Evolutionary conservation across 2,113 vertebrate species (phyloP).

Genomic region (Benitochromis conjunctus): DNA sequence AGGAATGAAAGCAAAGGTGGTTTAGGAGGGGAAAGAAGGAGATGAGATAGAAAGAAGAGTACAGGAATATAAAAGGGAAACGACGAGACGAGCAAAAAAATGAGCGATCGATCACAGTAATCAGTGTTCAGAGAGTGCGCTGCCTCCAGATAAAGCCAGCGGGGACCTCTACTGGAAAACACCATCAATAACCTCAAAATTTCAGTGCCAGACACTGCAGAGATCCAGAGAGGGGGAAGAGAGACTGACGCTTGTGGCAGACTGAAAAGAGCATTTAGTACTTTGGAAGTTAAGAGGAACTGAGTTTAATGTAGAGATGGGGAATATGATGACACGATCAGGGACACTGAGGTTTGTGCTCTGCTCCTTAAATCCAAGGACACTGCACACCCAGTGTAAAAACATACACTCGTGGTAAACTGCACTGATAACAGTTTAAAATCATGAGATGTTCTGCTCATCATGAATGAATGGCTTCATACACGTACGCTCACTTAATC

Average conservation of each 20-base stretch:
- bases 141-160: neutral
- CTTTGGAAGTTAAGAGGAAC: neutral
- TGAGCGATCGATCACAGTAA: neutral
- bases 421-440: neutral
- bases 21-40: too few relatives aligned
- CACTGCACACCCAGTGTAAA: neutral
- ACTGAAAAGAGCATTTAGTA: neutral
- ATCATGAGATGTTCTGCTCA: neutral
- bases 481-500: neutral
- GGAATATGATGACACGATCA: neutral
- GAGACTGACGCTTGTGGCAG: rapidly evolving
- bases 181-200: neutral
- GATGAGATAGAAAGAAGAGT: neutral
- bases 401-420: neutral
- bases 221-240: neutral
- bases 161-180: slow-evolving; percentile 37
- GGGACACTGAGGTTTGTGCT: neutral
- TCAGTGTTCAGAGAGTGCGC: neutral
- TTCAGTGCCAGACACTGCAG: neutral
- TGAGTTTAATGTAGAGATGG: neutral
- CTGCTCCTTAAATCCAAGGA: neutral
- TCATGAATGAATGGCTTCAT: neutral
- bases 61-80: too few relatives aligned
- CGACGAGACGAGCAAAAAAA: neutral
- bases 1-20: rapidly evolving